phyloP scores from a whole-genome alignment of 1,140 invertebrate species.

The Zaprionus lachaisei region DNA sequence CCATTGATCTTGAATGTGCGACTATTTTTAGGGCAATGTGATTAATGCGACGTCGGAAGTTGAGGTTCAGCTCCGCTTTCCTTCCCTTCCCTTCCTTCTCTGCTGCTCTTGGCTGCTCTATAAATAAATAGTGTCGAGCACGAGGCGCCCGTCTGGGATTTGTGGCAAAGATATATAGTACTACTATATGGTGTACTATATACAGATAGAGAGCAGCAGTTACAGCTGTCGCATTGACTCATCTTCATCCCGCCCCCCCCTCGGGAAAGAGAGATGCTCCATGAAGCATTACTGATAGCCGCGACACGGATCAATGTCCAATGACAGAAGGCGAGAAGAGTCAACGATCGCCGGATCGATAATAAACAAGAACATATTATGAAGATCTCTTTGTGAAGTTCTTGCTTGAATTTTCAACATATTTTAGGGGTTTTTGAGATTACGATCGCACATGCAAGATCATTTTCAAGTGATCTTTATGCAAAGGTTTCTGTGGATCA shows the following conservation, averaged over 20 bases:
- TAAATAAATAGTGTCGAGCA: slow-evolving; percentile 21
- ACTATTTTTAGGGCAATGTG: slow-evolving; percentile 50
- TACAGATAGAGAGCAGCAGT: not conserved
- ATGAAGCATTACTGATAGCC: not conserved
- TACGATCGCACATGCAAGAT: not conserved
- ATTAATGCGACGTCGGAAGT: slow-evolving; percentile 56
- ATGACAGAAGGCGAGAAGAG: not conserved
- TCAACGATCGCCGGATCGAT: not conserved
- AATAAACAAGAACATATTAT: not conserved
- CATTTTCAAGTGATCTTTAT: not conserved
- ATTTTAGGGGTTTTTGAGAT: not conserved
- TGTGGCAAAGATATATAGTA: slow-evolving; percentile 4
- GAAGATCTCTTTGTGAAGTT: not conserved
- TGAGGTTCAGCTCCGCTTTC: not conserved
- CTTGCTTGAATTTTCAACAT: not conserved
- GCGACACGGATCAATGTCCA: not conserved
- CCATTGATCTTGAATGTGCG: slow-evolving; percentile 60
- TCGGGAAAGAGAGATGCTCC: not conserved
- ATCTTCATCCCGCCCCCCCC: no score
- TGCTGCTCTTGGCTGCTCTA: not conserved
- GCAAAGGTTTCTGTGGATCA: no score
- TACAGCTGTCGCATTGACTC: slow-evolving; percentile 26
- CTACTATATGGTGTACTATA: not conserved
- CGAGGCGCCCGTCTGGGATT: slow-evolving; percentile 3
- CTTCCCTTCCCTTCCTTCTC: not conserved